These are phyloP conservation scores for Mactra quadrangularis DNA, from an alignment of 1,140 invertebrate genomes.

Conservation along the genomic window DNA sequence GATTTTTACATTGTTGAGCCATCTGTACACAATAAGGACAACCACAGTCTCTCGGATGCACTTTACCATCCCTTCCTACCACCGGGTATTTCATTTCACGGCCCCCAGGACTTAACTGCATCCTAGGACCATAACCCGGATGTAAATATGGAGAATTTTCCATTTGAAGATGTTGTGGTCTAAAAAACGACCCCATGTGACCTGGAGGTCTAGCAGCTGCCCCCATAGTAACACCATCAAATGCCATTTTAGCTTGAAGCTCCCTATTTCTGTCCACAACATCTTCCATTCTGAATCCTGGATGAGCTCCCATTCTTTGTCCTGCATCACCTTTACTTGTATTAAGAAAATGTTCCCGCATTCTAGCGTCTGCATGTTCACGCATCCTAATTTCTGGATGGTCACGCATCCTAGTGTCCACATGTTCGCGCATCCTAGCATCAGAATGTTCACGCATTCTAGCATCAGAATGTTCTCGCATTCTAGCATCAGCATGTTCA, in stretches of 20 bases:
- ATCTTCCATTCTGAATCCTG: slow-evolving; percentile 13
- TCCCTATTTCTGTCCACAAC: slow-evolving; percentile 10
- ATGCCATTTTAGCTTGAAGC: not conserved
- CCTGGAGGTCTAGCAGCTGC: not conserved
- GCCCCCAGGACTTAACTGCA: slow-evolving; percentile 35
- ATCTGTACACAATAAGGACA: slow-evolving; percentile 36
- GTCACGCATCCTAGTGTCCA: too few species aligned
- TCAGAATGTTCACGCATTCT: slow-evolving; percentile 23
- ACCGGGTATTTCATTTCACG: not conserved
- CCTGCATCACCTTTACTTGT: not conserved
- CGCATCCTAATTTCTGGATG: too few species aligned
- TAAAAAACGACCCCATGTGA: not conserved
- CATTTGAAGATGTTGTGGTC: not conserved
- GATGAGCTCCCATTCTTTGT: not conserved
- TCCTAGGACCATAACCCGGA: not conserved
- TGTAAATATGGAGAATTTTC: slow-evolving; percentile 6
- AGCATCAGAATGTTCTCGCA: slow-evolving; percentile 20
- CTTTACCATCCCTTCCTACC: slow-evolving; percentile 1
- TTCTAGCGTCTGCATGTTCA: too few species aligned
- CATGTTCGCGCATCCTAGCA: slow-evolving; percentile 7
- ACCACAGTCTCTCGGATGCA: slow-evolving; percentile 35
- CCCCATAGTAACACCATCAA: not conserved
- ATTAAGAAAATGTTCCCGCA: slow-evolving; percentile 22
- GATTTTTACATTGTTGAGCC: not conserved
- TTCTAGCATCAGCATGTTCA: slow-evolving; percentile 3